These are phyloP conservation scores for Clavelina lepadiformis DNA, from an alignment of 23 tunicate genomes.

Conservation along the genomic window DNA sequence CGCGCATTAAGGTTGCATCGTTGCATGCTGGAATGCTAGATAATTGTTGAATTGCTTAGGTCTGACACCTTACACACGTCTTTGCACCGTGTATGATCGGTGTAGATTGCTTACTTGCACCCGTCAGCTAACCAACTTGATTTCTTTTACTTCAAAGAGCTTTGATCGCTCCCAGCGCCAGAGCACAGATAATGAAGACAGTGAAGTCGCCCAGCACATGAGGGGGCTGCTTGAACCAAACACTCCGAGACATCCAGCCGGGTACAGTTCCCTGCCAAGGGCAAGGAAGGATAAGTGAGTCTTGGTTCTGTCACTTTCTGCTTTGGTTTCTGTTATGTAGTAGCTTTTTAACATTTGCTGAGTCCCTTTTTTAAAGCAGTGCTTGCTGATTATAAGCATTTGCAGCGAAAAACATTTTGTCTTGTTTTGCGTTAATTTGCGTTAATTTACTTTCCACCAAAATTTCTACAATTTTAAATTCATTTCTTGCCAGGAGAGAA, in stretches of 20 bases:
- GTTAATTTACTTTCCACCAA: no score
- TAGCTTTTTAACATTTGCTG: no score
- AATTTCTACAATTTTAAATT: no score
- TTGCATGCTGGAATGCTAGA: no score
- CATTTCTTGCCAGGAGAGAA: no score
- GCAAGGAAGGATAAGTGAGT: conserved; percentile 75
- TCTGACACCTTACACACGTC: not conserved
- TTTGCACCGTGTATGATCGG: not conserved
- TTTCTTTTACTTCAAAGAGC: not conserved
- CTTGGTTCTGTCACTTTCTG: no score
- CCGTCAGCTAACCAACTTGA: not conserved
- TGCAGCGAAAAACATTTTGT: no score
- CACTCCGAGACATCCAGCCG: not conserved
- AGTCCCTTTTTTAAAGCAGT: no score
- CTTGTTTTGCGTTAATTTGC: no score
- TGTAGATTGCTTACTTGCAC: not conserved
- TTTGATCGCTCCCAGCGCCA: not conserved
- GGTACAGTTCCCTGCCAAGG: conserved; percentile 28
- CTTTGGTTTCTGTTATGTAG: no score
- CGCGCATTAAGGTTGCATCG: not conserved
- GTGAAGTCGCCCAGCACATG: conserved; percentile 47
- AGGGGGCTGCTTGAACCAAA: not conserved
- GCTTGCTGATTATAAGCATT: no score
- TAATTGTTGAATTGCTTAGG: not conserved
- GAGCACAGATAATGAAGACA: conserved; percentile 19